phyloP scores from a whole-genome alignment of 2,888 invertebrate species.

The Alloscopus bannaensis region DNA sequence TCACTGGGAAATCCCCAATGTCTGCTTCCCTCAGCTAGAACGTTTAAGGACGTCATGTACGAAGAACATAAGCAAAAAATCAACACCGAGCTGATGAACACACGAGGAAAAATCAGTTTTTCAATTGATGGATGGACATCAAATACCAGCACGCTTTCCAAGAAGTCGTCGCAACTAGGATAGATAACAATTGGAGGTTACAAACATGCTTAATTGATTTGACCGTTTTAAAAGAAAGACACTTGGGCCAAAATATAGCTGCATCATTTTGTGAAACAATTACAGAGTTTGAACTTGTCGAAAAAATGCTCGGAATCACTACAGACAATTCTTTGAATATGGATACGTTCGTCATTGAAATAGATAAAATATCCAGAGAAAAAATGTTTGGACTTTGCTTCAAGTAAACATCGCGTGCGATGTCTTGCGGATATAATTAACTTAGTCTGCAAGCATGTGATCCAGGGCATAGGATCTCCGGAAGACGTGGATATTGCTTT shows the following conservation, averaged over 20 bases:
- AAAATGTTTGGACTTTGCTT: conserved; percentile 2
- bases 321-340: conserved; percentile 56
- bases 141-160: conserved; percentile 26
- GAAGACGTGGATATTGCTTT: not conserved
- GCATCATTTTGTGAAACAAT: conserved; percentile 6
- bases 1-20: not conserved
- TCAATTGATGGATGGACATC: conserved; percentile 51
- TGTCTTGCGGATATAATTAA: conserved; percentile 61
- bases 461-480: not conserved
- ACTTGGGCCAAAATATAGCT: conserved; percentile 49
- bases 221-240: conserved; percentile 28
- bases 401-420: conserved; percentile 25
- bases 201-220: conserved; percentile 21
- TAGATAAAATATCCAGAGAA: not conserved
- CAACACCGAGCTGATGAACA: not conserved
- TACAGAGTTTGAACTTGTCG: conserved; percentile 4
- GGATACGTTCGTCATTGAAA: conserved; percentile 33
- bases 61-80: not conserved
- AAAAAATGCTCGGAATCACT: conserved; percentile 30
- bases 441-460: conserved; percentile 22
- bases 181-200: conserved; percentile 37
- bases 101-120: conserved; percentile 35
- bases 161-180: conserved; percentile 34
- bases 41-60: not conserved
- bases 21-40: not conserved